Evolutionary conservation across 2,113 vertebrate species (phyloP).

Genomic region (Nerophis lumbriciformis): DNA sequence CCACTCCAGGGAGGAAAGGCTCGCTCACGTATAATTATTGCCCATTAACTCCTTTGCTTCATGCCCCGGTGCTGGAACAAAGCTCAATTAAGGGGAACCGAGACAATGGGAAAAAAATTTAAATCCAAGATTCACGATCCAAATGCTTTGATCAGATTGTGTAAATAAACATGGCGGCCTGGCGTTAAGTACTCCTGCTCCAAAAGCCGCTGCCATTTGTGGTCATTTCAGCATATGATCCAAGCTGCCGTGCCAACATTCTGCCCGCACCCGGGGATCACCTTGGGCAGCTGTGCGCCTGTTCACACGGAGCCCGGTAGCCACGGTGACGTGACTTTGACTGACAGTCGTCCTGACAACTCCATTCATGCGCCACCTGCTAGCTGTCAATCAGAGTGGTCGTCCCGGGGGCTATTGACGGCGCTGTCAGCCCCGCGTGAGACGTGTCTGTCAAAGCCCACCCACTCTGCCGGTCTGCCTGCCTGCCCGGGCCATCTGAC

Average conservation of each 20-base stretch:
- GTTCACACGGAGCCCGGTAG: conserved; percentile 62
- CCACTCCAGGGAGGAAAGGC: conserved; percentile 89
- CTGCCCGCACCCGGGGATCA: conserved; percentile 71
- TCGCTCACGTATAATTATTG: conserved; percentile 98
- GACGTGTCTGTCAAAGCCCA: conserved; percentile 75
- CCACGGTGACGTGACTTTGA: conserved; percentile 68
- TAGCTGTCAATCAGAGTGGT: conserved; percentile 80
- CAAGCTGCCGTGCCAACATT: conserved; percentile 43
- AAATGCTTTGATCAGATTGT: conserved; percentile 18
- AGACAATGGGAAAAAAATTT: conserved; percentile 1
- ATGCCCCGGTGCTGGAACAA: conserved; percentile 87
- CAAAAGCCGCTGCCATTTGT: conserved; percentile 20
- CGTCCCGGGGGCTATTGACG: conserved; percentile 81
- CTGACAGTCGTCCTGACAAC: conserved; percentile 73
- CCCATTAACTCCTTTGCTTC: conserved; percentile 96
- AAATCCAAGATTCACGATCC: conserved; percentile 47
- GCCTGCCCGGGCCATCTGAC: conserved; percentile 50
- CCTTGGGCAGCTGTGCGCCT: conserved; percentile 74
- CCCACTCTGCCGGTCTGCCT: conserved; percentile 62
- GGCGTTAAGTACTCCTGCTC: conserved; percentile 14
- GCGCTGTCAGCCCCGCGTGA: conserved; percentile 76
- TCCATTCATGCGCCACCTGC: conserved; percentile 83
- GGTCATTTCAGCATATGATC: conserved; percentile 48
- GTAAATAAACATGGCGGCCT: conserved; percentile 23
- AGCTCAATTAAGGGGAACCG: conserved; percentile 70